Base-by-base conservation (phyloP, 2,797 vertebrate species). In the Crocodylus rhombifer region DNA sequence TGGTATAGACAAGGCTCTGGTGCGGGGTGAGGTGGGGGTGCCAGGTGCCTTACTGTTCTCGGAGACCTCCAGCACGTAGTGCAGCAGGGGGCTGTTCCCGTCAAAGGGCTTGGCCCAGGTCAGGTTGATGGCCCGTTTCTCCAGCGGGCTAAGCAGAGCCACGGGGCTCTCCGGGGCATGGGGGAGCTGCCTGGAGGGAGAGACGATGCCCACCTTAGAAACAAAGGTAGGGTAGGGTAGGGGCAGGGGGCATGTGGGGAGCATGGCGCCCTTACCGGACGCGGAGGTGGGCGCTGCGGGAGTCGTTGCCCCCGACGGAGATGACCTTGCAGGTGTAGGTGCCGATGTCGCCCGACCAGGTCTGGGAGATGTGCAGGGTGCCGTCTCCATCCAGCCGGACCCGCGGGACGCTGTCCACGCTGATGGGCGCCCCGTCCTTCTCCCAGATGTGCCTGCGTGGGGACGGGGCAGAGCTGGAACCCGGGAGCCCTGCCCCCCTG, bases 281-380 rank as follows among this genome's bases (percentile, higher is more conserved):
- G 0, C 99, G 98, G 36, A 99, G 98, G 95, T 99, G 98, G 2
- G 99, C 99, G 5, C 97, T 99, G 90, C 98, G 98, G 0, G 99
- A 99, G 96, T 99, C 99, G 7, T 99, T 99, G 92, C 99, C 99
- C 3, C 99, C 99, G 0, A 99, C 98, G 0, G 99, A 99, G 55
- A 99, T 97, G 92, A 99, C 99, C 11, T 98, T 98, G 98, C 99
- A 99, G 57, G 99, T 99, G 97, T 99, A 99, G 0, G 98, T 99
- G 94, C 99, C 99, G 0, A 99, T 99, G 97, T 99, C 99, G 1
- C 99, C 99, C 0, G 99, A 99, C 99, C 99, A 99, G 2, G 99
- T 99, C 93, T 99, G 99, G 28, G 99, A 98, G 97, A 99, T 99
- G 97, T 99, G 99, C 84, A 99, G 98, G 17, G 99, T 98, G 82